A percentile compares a stretch with the other conserved stretches of the same genome.
These are phyloP conservation scores for Holacanthus passer DNA, from an alignment of 2,113 vertebrate genomes.

Conservation along the genomic window DNA sequence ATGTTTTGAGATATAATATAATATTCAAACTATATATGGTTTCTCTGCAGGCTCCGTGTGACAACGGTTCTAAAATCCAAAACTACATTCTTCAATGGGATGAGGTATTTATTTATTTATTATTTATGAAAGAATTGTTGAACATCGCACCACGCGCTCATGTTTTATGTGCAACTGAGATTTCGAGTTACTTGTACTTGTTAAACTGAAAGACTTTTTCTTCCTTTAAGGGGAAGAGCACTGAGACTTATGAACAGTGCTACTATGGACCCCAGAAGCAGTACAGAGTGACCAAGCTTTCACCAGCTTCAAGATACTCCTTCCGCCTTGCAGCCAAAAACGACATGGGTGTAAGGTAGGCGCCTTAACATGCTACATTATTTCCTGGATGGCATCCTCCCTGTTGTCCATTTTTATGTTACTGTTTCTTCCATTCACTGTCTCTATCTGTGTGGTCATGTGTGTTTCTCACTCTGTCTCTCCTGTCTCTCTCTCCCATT, in stretches of 20 bases:
- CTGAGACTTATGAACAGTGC: slow-evolving; percentile 92
- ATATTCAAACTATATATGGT: not conserved
- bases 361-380: not conserved
- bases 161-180: not conserved
- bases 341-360: slow-evolving; percentile 94
- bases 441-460: slow-evolving; percentile 53
- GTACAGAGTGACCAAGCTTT: slow-evolving; percentile 94
- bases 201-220: slow-evolving; percentile 25
- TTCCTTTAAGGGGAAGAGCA: slow-evolving; percentile 91
- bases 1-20: not conserved
- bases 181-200: not conserved
- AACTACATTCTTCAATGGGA: slow-evolving; percentile 97
- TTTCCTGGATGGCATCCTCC: slow-evolving; percentile 21
- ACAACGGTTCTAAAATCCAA: slow-evolving; percentile 97
- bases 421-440: slow-evolving; percentile 52
- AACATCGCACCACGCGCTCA: not conserved
- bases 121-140: not conserved
- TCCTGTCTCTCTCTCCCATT: slow-evolving; percentile 45
- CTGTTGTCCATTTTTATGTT: slow-evolving; percentile 63
- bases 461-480: slow-evolving; percentile 58
- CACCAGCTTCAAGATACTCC: slow-evolving; percentile 94
- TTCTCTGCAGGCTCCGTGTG: slow-evolving; percentile 89
- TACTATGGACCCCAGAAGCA: slow-evolving; percentile 95
- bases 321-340: slow-evolving; percentile 98
- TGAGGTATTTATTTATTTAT: slow-evolving; percentile 84